Percentiles rank a stretch among this genome's conserved stretches.
Evolutionary conservation across 2,888 invertebrate species (phyloP).

Genomic region (Phyllotreta striolata): DNA sequence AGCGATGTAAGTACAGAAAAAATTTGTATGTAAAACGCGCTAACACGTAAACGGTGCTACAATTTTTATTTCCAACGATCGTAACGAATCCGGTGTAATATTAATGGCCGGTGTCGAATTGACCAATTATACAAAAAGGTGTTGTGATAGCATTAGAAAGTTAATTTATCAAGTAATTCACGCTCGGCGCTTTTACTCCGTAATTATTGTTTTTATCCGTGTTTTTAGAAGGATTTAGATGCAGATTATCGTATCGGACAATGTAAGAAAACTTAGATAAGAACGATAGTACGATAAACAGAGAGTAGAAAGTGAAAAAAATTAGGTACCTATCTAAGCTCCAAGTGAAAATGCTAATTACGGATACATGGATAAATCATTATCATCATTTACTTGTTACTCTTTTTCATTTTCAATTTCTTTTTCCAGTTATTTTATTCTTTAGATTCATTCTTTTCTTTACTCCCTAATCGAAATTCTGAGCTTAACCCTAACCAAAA

Average conservation of each 20-base stretch:
- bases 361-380: no score
- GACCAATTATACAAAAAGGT: not conserved
- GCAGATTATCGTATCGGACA: not conserved
- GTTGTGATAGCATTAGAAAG: constrained; percentile 10
- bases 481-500: no score
- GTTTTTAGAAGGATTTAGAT: constrained; percentile 12
- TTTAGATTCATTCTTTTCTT: no score
- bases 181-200: constrained; percentile 13
- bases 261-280: not conserved
- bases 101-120: not conserved
- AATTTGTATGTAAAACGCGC: constrained; percentile 9
- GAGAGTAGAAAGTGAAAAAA: no score
- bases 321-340: no score
- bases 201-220: constrained; percentile 9
- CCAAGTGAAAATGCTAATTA: no score
- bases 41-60: not conserved
- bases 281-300: no score
- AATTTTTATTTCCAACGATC: not conserved
- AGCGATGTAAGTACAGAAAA: constrained; percentile 26
- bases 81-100: not conserved
- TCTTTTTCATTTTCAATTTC: constrained; percentile 3
- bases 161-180: constrained; percentile 18
- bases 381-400: not conserved
- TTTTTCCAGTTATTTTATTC: not conserved
- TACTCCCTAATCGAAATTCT: no score